Evolutionary conservation across 2,888 invertebrate species (phyloP), one percentile per base, ranked within the genome.

Genomic region (Noctua janthina): DNA sequence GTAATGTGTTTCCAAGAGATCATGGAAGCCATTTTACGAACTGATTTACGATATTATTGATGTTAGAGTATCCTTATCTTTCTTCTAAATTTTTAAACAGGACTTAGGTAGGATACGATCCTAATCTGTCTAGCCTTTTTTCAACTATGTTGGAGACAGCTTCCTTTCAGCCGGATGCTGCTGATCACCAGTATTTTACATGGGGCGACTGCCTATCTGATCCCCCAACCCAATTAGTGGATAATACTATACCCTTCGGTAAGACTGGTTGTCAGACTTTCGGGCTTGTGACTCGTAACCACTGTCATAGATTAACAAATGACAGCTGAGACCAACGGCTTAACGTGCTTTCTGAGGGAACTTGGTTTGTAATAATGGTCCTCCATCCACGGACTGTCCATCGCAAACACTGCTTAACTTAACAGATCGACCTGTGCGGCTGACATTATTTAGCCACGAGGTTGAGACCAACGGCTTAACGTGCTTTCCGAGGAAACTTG

Each of bases 1-100:
- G 67, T 74, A 70, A 82, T 80, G 67, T 69, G 39, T 66, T 84
- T 79, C 43, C 4, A 78, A 83, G 54, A 62, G 68, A n/a, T 43
- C 8, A 17, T 69, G 13, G 11, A 15, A 39, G 29, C 13, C 23
- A 46, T 59, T 51, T 62, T 54, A 69, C 15, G 23, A 56, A 17
- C 62, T 39, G 0, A n/a, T 23, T 62, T 46, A 68, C 17, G n/a
- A 51, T 46, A 13, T 4, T 51, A 11, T n/a, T 67, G 3, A 43
- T 67, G 5, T 43, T 23, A 23, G 6, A 67, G 46, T 20, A 54
- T 39, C 2, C 35, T 20, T 78, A n/a, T 43, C n/a, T 7, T n/a
- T n/a, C n/a, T 6, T 64, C 15, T 17, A 17, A 51, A 56, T 23
- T 17, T 35, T 64, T 64, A 17, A 64, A 64, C 35, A 35, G 23